Conservation (phyloP, 2,113 vertebrate species). For the Anhinga anhinga region DNA sequence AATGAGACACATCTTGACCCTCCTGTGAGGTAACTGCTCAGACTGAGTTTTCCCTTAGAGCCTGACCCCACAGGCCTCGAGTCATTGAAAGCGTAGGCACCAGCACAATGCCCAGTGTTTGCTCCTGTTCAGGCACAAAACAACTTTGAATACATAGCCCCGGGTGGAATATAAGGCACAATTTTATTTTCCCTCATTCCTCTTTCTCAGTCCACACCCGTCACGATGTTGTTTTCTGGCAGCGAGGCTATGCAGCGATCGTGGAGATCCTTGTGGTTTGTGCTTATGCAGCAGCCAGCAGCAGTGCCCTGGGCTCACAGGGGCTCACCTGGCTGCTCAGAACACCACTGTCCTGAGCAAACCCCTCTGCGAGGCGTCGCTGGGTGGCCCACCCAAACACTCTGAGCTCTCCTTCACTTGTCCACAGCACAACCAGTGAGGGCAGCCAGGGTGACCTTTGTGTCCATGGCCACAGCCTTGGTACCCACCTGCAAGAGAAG, state of each 20-base stretch:
- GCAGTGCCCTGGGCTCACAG: not conserved
- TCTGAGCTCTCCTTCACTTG: conserved; percentile 80
- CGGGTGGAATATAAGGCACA: not conserved
- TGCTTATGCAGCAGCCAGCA: not conserved
- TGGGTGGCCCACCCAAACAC: conserved; percentile 55
- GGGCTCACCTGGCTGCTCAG: conserved; percentile 64
- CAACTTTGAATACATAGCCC: not conserved
- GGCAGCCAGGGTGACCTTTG: conserved; percentile 88
- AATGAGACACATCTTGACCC: not conserved
- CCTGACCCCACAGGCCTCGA: not conserved
- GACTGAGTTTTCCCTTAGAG: not conserved
- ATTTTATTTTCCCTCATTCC: conserved; percentile 19
- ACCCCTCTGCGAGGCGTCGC: conserved; percentile 44
- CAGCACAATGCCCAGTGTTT: not conserved
- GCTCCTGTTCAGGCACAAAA: not conserved
- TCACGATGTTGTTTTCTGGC: fast-evolving
- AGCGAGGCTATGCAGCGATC: fast-evolving
- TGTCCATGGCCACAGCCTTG: conserved; percentile 93
- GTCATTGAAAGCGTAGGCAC: not conserved
- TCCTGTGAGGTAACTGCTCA: not conserved
- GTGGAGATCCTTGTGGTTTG: not conserved
- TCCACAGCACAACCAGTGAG: conserved; percentile 94
- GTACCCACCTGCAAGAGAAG: conserved; percentile 84
- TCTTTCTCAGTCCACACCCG: not conserved
- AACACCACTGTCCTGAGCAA: conserved; percentile 84